Percentiles rank a stretch among this genome's conserved stretches.
phyloP scores from a whole-genome alignment of 2,888 invertebrate genomes.

The Tethea ocularis region DNA sequence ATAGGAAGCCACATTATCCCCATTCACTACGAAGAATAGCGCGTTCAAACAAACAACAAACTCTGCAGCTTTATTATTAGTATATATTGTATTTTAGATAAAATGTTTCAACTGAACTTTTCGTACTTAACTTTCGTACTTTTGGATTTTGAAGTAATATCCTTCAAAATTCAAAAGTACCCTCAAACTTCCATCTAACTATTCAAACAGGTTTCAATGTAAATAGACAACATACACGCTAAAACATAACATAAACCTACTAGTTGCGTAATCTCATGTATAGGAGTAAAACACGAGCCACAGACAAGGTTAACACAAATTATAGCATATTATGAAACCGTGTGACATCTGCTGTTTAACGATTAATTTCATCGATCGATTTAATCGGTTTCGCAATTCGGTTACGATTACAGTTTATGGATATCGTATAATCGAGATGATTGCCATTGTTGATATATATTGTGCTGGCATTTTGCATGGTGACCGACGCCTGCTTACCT shows the following conservation, averaged over 20 bases:
- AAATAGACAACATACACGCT: not conserved
- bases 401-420: not conserved
- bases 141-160: too few species aligned
- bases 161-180: not conserved
- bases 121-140: too few species aligned
- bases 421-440: too few species aligned
- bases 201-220: conserved; percentile 1
- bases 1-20: too few species aligned
- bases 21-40: too few species aligned
- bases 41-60: too few species aligned
- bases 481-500: too few species aligned
- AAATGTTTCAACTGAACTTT: too few species aligned
- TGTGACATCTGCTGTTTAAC: conserved; percentile 28
- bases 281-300: conserved; percentile 4
- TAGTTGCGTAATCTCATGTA: not conserved
- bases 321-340: conserved; percentile 37
- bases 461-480: too few species aligned
- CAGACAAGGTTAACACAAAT: conserved; percentile 38
- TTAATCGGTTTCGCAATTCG: not conserved
- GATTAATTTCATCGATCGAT: conserved; percentile 3
- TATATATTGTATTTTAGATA: too few species aligned
- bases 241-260: conserved; percentile 2
- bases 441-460: too few species aligned
- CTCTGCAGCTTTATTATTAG: too few species aligned
- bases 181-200: not conserved